phyloP scores from a whole-genome alignment of 2,113 vertebrate species.

The Vulpes vulpes region DNA sequence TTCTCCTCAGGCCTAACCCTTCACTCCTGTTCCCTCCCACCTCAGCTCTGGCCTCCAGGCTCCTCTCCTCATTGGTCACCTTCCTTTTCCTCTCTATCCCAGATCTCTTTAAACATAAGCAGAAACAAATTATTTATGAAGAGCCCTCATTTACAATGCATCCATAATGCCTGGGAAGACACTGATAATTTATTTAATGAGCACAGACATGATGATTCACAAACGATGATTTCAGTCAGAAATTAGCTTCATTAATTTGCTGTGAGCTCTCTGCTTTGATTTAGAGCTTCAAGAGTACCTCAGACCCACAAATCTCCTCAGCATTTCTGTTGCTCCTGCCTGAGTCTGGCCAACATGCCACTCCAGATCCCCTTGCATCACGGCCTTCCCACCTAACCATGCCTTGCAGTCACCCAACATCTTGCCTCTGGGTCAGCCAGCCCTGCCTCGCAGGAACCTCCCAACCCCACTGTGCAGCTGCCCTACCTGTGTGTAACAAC shows the following conservation, averaged over 20 bases:
- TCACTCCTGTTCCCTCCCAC: background rate
- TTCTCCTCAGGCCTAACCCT: background rate
- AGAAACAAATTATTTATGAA: slow-evolving; percentile 89
- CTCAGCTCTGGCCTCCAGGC: background rate
- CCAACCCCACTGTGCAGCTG: background rate
- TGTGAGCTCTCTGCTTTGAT: slow-evolving; percentile 85
- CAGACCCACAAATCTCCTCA: slow-evolving; percentile 31
- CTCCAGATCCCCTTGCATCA: background rate
- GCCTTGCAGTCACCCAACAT: background rate
- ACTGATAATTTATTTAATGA: slow-evolving; percentile 91
- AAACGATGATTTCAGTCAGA: slow-evolving; percentile 87
- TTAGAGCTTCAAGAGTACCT: slow-evolving; percentile 79
- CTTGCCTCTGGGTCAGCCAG: background rate
- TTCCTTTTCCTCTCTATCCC: slow-evolving; percentile 13
- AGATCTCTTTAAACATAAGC: slow-evolving; percentile 79
- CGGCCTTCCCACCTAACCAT: background rate
- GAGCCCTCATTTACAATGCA: slow-evolving; percentile 86
- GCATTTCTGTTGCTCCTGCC: background rate
- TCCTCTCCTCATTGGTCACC: no score
- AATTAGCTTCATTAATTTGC: slow-evolving; percentile 90
- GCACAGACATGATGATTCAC: slow-evolving; percentile 88
- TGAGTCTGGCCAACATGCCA: background rate
- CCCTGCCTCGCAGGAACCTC: background rate
- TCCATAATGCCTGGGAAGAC: slow-evolving; percentile 89
- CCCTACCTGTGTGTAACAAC: background rate